Evolutionary conservation across 1,140 invertebrate genomes (phyloP).

Genomic region (Lucilia cuprina): DNA sequence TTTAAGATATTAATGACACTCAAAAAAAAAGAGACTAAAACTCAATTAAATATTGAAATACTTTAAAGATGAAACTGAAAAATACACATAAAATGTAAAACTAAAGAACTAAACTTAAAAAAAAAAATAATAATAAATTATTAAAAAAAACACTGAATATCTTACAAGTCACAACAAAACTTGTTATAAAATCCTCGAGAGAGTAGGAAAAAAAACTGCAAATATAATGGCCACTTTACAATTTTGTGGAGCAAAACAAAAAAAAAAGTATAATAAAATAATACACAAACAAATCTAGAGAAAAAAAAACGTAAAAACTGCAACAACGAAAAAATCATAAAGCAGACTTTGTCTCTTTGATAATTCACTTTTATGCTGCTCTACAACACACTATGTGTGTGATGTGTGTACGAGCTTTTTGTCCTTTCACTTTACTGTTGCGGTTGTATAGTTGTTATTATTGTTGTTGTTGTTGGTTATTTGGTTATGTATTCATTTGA

Average conservation of each 20-base stretch:
- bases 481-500: neutral
- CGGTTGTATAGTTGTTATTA: neutral
- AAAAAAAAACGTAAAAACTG: neutral
- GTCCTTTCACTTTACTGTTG: constrained; percentile 1
- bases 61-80: neutral
- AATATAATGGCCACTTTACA: constrained; percentile 19
- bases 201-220: neutral
- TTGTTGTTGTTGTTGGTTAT: neutral
- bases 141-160: neutral
- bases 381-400: neutral
- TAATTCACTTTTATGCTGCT: neutral
- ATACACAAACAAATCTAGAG: neutral
- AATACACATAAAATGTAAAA: neutral
- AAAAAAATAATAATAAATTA: neutral
- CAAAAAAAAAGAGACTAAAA: no score
- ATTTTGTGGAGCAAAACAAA: neutral
- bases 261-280: neutral
- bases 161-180: no score
- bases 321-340: neutral
- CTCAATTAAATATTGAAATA: no score
- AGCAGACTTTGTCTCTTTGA: neutral
- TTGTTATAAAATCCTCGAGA: neutral
- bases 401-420: neutral
- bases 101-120: neutral
- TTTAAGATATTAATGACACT: neutral